Base-by-base conservation (phyloP, 2,888 invertebrate species). In the Lasioglossum lativentre region DNA sequence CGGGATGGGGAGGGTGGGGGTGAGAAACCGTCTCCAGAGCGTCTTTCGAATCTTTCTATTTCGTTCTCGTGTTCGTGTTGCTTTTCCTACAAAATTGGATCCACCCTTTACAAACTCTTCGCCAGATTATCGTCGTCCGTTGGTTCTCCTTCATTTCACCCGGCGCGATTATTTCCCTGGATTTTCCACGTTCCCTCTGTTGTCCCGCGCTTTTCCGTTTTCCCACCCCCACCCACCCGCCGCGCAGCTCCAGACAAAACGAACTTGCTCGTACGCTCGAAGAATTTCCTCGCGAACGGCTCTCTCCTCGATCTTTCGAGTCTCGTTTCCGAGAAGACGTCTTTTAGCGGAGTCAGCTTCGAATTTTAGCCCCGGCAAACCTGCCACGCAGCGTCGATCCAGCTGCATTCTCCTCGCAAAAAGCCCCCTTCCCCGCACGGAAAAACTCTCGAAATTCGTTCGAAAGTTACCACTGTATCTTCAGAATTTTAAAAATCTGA, bases 321-420 rank as follows among this genome's bases (percentile, higher is more conserved):
- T 82, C 83, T 79, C 83, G 88, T 82, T 81, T 76, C 83, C 81
- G 78, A 73, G 75, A 76, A 88, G 83, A 80, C 83, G 81, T 86
- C 86, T 86, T 88, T 88, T 76, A 88, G 83, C 86, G 66, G 80
- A 88, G 86, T 86, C 83, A 88, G 88, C 88, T 81, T 73, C 80
- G 73, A 88, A 88, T 80, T 86, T 86, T 72, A 68, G 75, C 75
- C 66, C 66, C 16, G 47, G 40, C 23, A 27, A 42, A 56, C 40
- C 52, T 56, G 52, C 56, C 42, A 27, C 42, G 72, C 78, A 30
- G 63, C 16, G 16, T 16, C 45, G 45, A 45, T 19, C 45, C 45
- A 16, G 16, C 45, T 16, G 47, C 47, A 23, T 47, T 47, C 47
- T 47, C 6, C 47, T 47, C 47, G 19, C 19, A 19, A 19, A 47